Evolutionary conservation across 2,888 invertebrate species (phyloP).

Genomic region (Epsilonema sp.): DNA sequence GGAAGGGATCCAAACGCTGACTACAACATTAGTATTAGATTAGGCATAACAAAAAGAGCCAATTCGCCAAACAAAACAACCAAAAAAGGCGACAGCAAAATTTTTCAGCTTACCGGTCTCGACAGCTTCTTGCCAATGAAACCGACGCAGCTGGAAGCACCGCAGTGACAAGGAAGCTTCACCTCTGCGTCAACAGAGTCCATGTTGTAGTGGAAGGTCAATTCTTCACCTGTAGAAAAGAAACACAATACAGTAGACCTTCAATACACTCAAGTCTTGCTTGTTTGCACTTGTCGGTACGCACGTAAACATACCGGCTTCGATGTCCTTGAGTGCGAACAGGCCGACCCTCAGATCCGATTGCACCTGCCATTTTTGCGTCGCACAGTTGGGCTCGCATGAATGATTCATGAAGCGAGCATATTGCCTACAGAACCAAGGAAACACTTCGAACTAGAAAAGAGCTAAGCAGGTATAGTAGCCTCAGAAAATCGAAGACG

Average conservation of each 20-base stretch:
- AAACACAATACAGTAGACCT: too few relatives aligned
- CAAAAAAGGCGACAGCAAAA: too few relatives aligned
- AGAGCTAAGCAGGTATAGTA: too few relatives aligned
- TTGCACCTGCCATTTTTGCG: slow-evolving; percentile 86
- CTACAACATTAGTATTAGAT: too few relatives aligned
- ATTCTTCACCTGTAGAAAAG: slow-evolving; percentile 55
- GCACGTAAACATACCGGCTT: slow-evolving; percentile 39
- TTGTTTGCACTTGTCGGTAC: too few relatives aligned
- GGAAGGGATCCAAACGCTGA: too few relatives aligned
- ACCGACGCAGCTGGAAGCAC: slow-evolving; percentile 64
- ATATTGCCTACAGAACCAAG: slow-evolving; percentile 6
- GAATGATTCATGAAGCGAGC: slow-evolving; percentile 67
- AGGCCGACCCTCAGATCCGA: slow-evolving; percentile 72
- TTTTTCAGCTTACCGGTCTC: not conserved
- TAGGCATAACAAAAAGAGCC: too few relatives aligned
- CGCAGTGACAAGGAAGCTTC: slow-evolving; percentile 58
- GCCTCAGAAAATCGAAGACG: too few relatives aligned
- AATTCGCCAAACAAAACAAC: too few relatives aligned
- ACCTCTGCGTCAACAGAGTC: slow-evolving; percentile 55
- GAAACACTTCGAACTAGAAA: too few relatives aligned
- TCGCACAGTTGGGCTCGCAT: slow-evolving; percentile 80
- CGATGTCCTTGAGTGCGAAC: slow-evolving; percentile 60
- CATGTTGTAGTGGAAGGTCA: slow-evolving; percentile 85
- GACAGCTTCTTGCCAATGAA: slow-evolving; percentile 47
- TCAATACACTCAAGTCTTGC: too few relatives aligned